Evolutionary conservation across 2,113 vertebrate species (phyloP), one percentile per base, ranked within the genome.

Genomic region (Oxyura jamaicensis): DNA sequence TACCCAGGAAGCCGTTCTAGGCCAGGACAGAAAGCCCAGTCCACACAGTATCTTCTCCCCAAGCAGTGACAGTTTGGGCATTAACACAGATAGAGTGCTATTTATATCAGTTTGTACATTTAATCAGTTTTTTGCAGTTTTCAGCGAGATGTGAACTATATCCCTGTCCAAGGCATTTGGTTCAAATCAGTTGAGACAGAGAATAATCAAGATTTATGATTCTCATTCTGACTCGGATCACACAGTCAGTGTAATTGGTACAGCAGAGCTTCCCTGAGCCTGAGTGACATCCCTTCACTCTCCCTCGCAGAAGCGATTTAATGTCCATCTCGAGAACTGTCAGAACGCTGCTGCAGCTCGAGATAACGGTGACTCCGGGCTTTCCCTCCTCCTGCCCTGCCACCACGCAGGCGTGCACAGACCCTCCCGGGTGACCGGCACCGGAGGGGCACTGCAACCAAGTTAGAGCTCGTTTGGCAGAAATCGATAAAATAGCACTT

Each of bases 201-300:
- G 93, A 97, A 96, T 98, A 98, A 98, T 98, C 97, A 98, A 98
- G 98, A 98, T 98, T 97, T 97, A 98, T 97, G 97, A 96, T 93
- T 93, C 97, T 97, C 96, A 92, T 98, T 97, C 96, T 84, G 84
- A 97, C 95, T 97, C 36, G 50, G 83, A 91, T 97, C 97, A 90
- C 93, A 96, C 75, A 86, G 93, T 82, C 92, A 28, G 91, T 72
- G 92, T 77, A 75, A 77, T 75, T 33, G 72, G 95, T 63, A 28
- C 78, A 42, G 28, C 22, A 76, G 53, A 84, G 96, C 93, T 93
- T 96, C 65, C 46, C 74, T 2, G 17, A 67, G 92, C 84, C 95
- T 44, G 21, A 63, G 88, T 76, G 95, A 90, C 96, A 86, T 39
- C 78, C 94, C 84, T 82, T 65, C 91, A 46, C 93, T 92, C 53